Evolutionary conservation across 2,797 vertebrate genomes (phyloP).

Genomic region (Neosilurus mollespiculum): DNA sequence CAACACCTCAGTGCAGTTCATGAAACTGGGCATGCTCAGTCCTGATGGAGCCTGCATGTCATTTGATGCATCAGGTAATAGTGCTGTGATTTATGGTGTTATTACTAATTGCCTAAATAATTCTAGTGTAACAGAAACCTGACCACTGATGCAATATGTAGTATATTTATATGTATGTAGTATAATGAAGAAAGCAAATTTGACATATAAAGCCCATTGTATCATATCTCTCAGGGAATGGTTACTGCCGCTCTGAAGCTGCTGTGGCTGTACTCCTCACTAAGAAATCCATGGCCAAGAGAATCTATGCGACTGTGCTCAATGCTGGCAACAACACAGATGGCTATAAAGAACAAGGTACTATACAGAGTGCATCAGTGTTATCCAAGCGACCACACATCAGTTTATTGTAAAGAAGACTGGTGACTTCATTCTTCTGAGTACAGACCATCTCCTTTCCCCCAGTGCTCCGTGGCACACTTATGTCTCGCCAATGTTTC

Average conservation of each 20-base stretch:
- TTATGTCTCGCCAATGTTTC: slow-evolving; percentile 37
- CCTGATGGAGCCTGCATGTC: slow-evolving; percentile 87
- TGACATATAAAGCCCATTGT: not conserved
- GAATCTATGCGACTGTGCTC: slow-evolving; percentile 89
- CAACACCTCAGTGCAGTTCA: slow-evolving; percentile 94
- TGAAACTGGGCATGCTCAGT: slow-evolving; percentile 96
- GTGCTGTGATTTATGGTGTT: not conserved
- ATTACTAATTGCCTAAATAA: not conserved
- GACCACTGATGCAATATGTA: no score
- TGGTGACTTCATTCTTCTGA: not conserved
- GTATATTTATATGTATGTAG: no score
- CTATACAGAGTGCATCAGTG: not conserved
- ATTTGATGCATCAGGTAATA: slow-evolving; percentile 85
- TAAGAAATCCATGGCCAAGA: slow-evolving; percentile 83
- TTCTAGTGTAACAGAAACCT: not conserved
- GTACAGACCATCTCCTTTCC: slow-evolving; percentile 48
- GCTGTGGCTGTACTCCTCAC: slow-evolving; percentile 83
- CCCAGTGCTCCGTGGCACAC: slow-evolving; percentile 55
- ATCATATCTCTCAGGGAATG: slow-evolving; percentile 74
- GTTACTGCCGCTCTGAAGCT: slow-evolving; percentile 94
- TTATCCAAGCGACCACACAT: not conserved
- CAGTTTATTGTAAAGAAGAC: not conserved
- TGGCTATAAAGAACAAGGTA: slow-evolving; percentile 96
- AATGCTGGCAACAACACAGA: slow-evolving; percentile 93
- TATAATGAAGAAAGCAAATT: not conserved